Conservation (phyloP, 2,888 invertebrate species). For the Cataglyphis rosenhaueri region DNA sequence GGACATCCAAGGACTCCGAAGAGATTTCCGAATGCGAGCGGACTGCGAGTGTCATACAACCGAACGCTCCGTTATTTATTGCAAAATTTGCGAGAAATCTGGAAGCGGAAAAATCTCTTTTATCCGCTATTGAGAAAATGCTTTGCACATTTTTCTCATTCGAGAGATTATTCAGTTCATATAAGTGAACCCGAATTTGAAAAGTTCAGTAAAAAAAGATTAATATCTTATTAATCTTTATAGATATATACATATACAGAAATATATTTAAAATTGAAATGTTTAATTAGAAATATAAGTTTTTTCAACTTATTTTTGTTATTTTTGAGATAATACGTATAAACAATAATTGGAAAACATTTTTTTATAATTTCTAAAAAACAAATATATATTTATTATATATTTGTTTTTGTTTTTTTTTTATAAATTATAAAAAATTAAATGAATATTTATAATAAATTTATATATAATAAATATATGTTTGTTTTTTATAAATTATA, state of each 20-base stretch:
- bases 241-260: not conserved
- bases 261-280: not conserved
- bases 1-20: conserved; percentile 47
- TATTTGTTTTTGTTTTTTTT: not conserved
- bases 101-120: no score
- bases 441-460: no score
- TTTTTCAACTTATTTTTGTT: not conserved
- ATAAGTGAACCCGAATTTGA: not conserved
- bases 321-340: not conserved
- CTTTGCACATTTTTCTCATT: no score
- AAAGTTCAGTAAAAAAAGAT: not conserved
- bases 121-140: no score
- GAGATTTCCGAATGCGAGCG: conserved; percentile 48
- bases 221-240: not conserved
- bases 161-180: no score
- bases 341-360: not conserved
- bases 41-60: not conserved
- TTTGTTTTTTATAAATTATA: not conserved
- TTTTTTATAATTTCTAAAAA: not conserved
- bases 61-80: not conserved
- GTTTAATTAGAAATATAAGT: not conserved
- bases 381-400: not conserved
- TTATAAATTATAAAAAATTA: no score
- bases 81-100: no score
- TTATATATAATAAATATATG: no score